Base-by-base conservation (phyloP, 2,888 invertebrate genomes). In the Ditylenchus weischeri region DNA sequence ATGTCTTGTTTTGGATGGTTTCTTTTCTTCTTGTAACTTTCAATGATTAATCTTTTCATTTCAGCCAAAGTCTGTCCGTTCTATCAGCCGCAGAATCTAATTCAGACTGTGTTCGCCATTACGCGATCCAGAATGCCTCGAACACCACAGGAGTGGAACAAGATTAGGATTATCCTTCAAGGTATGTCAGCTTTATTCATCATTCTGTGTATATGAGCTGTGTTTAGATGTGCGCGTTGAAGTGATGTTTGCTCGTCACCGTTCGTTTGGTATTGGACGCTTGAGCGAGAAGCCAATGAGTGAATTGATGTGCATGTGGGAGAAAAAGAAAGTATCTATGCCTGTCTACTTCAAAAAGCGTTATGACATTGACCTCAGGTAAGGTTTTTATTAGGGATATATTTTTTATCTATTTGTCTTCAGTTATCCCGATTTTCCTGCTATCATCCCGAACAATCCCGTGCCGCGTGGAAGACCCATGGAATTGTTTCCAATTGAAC, bases 1-100 rank as follows among this genome's bases (percentile, higher is more conserved):
- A n/a, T 67, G 67, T 36, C 68, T 70, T 38, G 70, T 70, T 19
- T 48, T 70, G 38, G 70, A 70, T 47, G 65, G 68, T 64, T 38
- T 21, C 50, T 60, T 60, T 64, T 38, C 18, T 48, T 4, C 18
- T 38, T 63, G 2, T 10, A 10, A 36, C n/a, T 48, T 43, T 3
- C 29, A 2, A 54, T 13, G 29, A 13, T 64, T 35, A 11, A 13
- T 36, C 43, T 23, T 18, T 43, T 29, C 18, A 15, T 62, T 69
- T 58, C 62, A 69, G 69, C 68, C 8, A 70, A 69, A 61, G 66
- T 64, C 18, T 64, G 67, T 13, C 51, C 68, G 15, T 70, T 70
- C 59, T 70, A 68, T 59, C 51, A 65, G 23, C 43, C 64, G n/a
- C 64, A 68, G 57, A 62, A 60, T 13, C 47, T 70, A 35, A 43